These are phyloP conservation scores for Stegodyphus dumicola DNA, from an alignment of 1,140 invertebrate species.

Conservation along the genomic window DNA sequence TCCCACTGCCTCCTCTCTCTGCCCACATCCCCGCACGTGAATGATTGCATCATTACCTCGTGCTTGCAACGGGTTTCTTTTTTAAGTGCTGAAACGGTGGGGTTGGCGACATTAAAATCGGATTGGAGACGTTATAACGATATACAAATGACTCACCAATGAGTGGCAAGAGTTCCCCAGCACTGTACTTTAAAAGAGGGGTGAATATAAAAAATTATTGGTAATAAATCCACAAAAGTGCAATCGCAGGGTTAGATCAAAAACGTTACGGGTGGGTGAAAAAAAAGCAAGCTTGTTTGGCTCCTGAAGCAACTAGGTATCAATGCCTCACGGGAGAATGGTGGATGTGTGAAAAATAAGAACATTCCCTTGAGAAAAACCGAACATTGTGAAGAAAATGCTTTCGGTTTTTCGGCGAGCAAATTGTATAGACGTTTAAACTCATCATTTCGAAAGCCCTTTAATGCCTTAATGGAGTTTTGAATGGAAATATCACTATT, in stretches of 20 bases:
- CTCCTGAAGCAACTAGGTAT: too few relatives aligned
- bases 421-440: not conserved
- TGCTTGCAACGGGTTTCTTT: not conserved
- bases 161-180: not conserved
- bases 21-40: not conserved
- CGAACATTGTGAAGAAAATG: too few relatives aligned
- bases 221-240: too few relatives aligned
- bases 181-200: too few relatives aligned
- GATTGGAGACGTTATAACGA: conserved; percentile 7
- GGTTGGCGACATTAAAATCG: not conserved
- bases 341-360: too few relatives aligned
- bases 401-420: too few relatives aligned
- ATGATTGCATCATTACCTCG: conserved; percentile 37
- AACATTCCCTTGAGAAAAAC: too few relatives aligned
- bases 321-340: too few relatives aligned
- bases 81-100: conserved; percentile 6
- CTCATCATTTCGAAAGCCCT: not conserved
- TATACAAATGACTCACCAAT: conserved; percentile 24
- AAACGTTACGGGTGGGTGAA: too few relatives aligned
- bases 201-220: too few relatives aligned
- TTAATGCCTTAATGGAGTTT: conserved; percentile 32
- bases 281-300: too few relatives aligned
- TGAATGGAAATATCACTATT: conserved; percentile 33
- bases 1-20: conserved; percentile 8
- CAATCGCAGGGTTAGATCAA: too few relatives aligned